phyloP scores from a whole-genome alignment of 30 jellyfish, hydroid and myxozoan genomes.

The Chironex yamaguchii region DNA sequence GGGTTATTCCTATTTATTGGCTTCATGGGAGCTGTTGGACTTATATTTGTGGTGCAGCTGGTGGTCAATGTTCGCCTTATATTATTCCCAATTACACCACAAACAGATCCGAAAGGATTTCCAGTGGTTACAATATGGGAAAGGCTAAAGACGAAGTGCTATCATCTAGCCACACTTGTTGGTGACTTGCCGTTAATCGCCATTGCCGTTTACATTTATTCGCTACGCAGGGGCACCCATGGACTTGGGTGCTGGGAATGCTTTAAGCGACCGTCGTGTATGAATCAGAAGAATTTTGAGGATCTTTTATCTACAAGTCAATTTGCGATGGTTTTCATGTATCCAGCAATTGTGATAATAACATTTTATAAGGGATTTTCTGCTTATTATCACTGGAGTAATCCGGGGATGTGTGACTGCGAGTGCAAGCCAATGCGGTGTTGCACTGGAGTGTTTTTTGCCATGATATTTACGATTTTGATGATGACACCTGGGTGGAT shows the following conservation, averaged over 20 bases:
- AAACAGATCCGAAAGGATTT: constrained; percentile 41
- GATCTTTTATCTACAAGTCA: constrained; percentile 37
- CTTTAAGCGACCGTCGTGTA: constrained; percentile 41
- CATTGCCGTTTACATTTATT: constrained; percentile 66
- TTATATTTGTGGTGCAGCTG: constrained; percentile 40
- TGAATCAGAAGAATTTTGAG: constrained; percentile 21
- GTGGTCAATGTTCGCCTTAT: constrained; percentile 61
- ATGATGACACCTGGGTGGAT: constrained; percentile 90
- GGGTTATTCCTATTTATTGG: constrained; percentile 62
- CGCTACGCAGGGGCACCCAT: constrained; percentile 57
- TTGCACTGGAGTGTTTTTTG: constrained; percentile 74
- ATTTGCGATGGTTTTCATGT: constrained; percentile 52
- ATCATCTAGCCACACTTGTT: constrained; percentile 60
- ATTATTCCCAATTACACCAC: constrained; percentile 62
- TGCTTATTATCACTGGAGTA: constrained; percentile 77
- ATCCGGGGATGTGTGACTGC: constrained; percentile 83
- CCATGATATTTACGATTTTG: constrained; percentile 73
- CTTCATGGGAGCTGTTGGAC: constrained; percentile 58
- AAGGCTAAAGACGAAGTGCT: constrained; percentile 17
- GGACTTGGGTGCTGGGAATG: constrained; percentile 89
- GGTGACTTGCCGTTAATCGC: constrained; percentile 81
- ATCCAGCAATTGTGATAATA: constrained; percentile 69
- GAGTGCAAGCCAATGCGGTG: constrained; percentile 69
- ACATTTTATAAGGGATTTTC: constrained; percentile 68
- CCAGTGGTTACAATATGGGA: constrained; percentile 67